A percentile compares a stretch with the other conserved stretches of the same genome.
Evolutionary conservation across 1,140 invertebrate species (phyloP).

Genomic region (Pinna nobilis): DNA sequence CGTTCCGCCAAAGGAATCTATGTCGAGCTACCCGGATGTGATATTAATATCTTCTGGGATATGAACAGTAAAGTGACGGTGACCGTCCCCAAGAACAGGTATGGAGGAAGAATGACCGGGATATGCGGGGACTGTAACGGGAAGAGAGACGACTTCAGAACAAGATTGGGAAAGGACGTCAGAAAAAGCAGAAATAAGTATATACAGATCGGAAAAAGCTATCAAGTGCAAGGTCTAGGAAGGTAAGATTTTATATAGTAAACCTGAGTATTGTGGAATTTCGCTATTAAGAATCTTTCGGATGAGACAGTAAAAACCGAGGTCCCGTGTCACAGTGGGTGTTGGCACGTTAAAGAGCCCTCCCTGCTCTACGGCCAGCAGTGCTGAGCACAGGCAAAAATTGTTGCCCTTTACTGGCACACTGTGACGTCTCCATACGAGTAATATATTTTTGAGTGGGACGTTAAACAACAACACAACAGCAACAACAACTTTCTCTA

Average conservation of each 20-base stretch:
- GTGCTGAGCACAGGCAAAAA: conserved; percentile 31
- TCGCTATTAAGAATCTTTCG: no score
- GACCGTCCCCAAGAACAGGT: conserved; percentile 81
- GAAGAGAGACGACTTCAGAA: conserved; percentile 31
- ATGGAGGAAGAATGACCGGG: conserved; percentile 78
- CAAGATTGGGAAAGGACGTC: conserved; percentile 43
- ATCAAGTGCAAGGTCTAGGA: conserved; percentile 17
- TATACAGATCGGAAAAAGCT: conserved; percentile 49
- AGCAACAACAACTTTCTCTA: no score
- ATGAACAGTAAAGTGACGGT: conserved; percentile 77
- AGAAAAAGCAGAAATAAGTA: conserved; percentile 21
- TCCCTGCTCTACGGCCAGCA: no score
- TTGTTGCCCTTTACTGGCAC: conserved; percentile 34
- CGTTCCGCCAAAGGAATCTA: no score
- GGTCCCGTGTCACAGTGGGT: no score
- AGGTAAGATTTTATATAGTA: conserved; percentile 1
- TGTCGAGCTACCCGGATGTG: background rate
- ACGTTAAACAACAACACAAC: no score
- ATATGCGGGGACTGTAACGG: conserved; percentile 57
- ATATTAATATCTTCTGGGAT: conserved; percentile 24
- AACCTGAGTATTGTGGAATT: background rate
- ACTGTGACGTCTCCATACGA: no score
- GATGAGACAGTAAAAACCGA: no score
- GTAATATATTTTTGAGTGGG: no score
- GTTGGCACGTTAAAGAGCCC: no score